Percentiles rank a stretch among this genome's conserved stretches.
Conservation (phyloP, 2,888 invertebrate species). For the Villa cingulata region DNA sequence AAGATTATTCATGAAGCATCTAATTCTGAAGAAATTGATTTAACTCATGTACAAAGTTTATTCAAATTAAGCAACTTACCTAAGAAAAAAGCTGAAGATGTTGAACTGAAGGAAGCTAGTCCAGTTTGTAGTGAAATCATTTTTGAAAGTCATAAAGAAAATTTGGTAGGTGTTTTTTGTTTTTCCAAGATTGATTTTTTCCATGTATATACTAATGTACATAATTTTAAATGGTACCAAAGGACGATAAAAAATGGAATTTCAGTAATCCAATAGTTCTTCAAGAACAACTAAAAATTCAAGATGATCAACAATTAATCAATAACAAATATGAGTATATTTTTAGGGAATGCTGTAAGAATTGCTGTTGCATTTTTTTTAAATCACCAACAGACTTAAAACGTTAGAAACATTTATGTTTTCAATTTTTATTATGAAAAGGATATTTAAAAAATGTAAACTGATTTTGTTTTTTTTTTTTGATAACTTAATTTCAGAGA, state of each 20-base stretch:
- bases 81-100: neutral
- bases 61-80: neutral
- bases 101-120: slow-evolving; percentile 19
- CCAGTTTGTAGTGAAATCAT: slow-evolving; percentile 22
- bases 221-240: no score
- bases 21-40: neutral
- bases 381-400: neutral
- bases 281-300: slow-evolving; percentile 20
- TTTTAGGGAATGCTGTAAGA: neutral
- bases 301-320: neutral
- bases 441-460: no score
- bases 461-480: neutral
- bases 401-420: no score
- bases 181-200: no score
- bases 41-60: neutral
- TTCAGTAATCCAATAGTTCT: slow-evolving; percentile 25
- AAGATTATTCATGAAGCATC: slow-evolving; percentile 1
- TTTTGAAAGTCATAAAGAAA: no score
- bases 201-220: no score
- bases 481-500: slow-evolving; percentile 1
- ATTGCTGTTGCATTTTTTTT: slow-evolving; percentile 2
- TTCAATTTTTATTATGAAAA: no score
- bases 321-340: neutral
- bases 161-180: no score
- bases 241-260: slow-evolving; percentile 3